A percentile compares a stretch with the other conserved stretches of the same genome.
Conservation (phyloP, 1,140 invertebrate species). For the Drosophila saltans region DNA sequence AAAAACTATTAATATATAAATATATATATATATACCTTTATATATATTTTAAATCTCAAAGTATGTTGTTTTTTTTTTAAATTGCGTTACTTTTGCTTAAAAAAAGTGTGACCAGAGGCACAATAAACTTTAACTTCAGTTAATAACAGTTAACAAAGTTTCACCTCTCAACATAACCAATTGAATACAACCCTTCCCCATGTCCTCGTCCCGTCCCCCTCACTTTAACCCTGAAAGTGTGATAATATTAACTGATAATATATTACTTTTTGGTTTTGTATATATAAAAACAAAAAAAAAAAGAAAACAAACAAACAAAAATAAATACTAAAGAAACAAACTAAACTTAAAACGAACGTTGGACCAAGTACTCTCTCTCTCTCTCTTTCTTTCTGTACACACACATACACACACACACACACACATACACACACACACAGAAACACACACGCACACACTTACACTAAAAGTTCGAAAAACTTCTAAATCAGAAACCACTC, state of each 20-base stretch:
- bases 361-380: constrained; percentile 31
- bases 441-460: constrained; percentile 17
- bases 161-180: not conserved
- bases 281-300: constrained; percentile 48
- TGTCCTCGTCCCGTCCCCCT: constrained; percentile 7
- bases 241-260: constrained; percentile 35
- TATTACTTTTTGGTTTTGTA: constrained; percentile 83
- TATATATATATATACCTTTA: constrained; percentile 15
- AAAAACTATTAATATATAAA: constrained; percentile 37
- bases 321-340: constrained; percentile 29
- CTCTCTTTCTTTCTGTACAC: not conserved
- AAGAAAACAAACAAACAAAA: constrained; percentile 11
- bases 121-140: not conserved
- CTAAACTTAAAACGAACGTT: constrained; percentile 50
- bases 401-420: not conserved
- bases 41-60: constrained; percentile 1
- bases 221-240: not conserved
- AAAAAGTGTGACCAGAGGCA: constrained; percentile 4
- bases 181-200: not conserved
- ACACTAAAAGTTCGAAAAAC: constrained; percentile 17
- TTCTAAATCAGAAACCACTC: not conserved
- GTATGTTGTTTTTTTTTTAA: constrained; percentile 30
- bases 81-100: constrained; percentile 26
- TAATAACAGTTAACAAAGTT: no score
- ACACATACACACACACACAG: not conserved